Conservation (phyloP, 2,797 vertebrate species). For the Tarsius wallacei region DNA sequence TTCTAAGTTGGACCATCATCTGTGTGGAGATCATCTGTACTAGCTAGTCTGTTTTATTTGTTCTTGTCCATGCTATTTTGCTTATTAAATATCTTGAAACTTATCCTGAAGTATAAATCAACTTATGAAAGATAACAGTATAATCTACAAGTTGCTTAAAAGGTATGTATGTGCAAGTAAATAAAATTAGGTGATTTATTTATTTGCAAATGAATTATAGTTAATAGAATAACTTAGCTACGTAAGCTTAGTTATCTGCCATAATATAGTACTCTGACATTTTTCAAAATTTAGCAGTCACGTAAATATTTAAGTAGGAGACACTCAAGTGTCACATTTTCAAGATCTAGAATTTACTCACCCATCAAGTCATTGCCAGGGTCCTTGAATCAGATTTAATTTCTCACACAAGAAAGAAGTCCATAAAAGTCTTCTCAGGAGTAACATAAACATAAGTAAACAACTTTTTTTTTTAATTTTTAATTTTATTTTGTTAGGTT, state of each 20-base stretch:
- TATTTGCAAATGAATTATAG: not conserved
- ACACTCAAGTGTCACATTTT: not conserved
- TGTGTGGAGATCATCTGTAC: not conserved
- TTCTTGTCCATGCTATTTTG: not conserved
- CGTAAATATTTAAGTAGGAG: not conserved
- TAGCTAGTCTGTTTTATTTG: not conserved
- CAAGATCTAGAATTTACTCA: not conserved
- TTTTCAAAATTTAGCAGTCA: not conserved
- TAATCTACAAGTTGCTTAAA: not conserved
- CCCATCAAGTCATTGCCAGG: not conserved
- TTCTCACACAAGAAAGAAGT: not conserved
- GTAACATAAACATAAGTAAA: not conserved
- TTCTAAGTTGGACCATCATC: not conserved
- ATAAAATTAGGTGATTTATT: not conserved
- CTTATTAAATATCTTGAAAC: not conserved
- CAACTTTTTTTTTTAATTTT: no score
- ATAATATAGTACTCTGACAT: not conserved
- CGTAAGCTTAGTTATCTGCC: slow-evolving; percentile 2
- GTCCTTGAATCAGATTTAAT: not conserved
- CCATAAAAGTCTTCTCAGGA: not conserved
- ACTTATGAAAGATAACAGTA: not conserved
- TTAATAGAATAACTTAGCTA: not conserved
- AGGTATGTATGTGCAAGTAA: not conserved
- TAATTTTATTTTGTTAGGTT: no score
- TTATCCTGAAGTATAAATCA: not conserved